Evolutionary conservation across 2,113 vertebrate species (phyloP), one percentile per base, ranked within the genome.

Genomic region (Callopanchax toddi): DNA sequence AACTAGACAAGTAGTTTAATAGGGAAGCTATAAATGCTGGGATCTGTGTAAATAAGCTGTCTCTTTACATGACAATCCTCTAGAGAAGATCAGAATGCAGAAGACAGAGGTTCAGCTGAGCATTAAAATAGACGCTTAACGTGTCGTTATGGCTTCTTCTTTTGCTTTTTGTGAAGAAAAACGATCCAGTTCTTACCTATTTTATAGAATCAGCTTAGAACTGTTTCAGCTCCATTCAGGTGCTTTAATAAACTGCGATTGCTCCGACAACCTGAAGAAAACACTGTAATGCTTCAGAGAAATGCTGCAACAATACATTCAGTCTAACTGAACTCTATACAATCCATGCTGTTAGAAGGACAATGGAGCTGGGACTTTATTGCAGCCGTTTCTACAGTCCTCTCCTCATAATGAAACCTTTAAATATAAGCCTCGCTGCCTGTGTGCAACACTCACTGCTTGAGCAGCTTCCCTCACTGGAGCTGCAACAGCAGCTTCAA

Each of bases 341-440:
- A 8, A 32, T 32, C 29, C 10, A 9, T 1, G 10, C 10, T 32
- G 29, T 32, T 32, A 32, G 29, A 1, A 32, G 17, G 16, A 20
- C 15, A 18, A 66, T 45, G 6, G 26, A 62, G 20, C 22, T 10
- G 1, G 15, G 44, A 49, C 17, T 53, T 49, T 36, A 52, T 53
- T 45, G 21, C 48, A 12, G 42, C n/a, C 44, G 56, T 29, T 67
- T 63, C 48, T 36, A 15, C 18, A 25, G 63, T 53, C 37, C 9
- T 60, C 67, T 55, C n/a, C 29, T 56, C 49, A 13, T 3, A 12
- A 42, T 22, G 21, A 44, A 44, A 60, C 61, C 60, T 54, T 74
- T 74, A 65, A 60, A 57, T 57, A 22, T 3, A 40, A 44, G 75
- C 36, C 55, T 59, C 40, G 49, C 21, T 29, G 11, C 34, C 8